Evolutionary conservation across 2,113 vertebrate species (phyloP), one percentile per base, ranked within the genome.

Genomic region (Aix galericulata): DNA sequence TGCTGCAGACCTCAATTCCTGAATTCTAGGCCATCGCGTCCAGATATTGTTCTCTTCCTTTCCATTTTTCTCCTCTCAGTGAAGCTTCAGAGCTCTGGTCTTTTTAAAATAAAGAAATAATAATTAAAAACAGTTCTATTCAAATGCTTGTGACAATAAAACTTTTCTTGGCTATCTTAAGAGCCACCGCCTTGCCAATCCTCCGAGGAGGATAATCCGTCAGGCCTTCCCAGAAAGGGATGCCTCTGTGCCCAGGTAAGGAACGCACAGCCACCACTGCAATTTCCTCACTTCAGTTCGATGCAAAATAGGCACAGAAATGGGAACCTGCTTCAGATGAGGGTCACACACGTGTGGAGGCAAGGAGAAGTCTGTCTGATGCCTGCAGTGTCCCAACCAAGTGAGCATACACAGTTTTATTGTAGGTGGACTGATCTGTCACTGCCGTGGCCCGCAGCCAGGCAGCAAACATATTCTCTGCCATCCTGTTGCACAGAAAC

Each of bases 381-480:
- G 46, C 20, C 46, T 22, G 46, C 11, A 22, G 20, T 22, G 46
- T 11, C 46, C 11, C 46, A 48, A 22, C 46, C 4, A 48, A 96
- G 60, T 0, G 2, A 86, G 52, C 6, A 17, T 15, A 58, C 0
- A 0, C 16, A 40, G 56, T 40, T 81, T 62, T 62, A 46, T 78
- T 92, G 92, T 85, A 92, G 88, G 64, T 64, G 86, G 92, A 91
- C 52, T 92, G 32, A 72, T 92, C 62, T 56, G 80, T 88, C 86
- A 72, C 56, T 78, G 31, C 46, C 21, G 6, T 26, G 73, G 73
- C 78, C 60, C 38, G 32, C 77, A 92, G 86, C 88, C 86, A 90
- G 90, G 77, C 77, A 94, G 56, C 68, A 74, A 74, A 12, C 79
- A 53, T 78, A 82, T 90, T 91, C 67, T 48, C 67, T 48, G 40